Conservation (phyloP, 2,113 vertebrate genomes). For the Protobothrops flavoviridis region DNA sequence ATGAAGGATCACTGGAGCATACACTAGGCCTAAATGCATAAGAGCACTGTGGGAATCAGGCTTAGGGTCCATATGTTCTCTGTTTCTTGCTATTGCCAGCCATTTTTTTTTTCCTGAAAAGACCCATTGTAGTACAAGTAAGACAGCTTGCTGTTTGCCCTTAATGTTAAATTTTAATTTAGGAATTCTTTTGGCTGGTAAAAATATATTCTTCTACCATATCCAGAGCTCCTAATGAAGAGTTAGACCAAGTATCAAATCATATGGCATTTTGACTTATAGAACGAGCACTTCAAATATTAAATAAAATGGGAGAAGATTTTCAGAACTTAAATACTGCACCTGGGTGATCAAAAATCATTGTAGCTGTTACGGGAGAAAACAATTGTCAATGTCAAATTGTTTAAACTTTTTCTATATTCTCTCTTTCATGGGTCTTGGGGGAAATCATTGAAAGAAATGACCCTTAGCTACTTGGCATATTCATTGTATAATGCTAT, state of each 20-base stretch:
- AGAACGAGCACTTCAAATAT: constrained; percentile 40
- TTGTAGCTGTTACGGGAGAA: constrained; percentile 45
- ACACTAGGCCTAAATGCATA: background rate
- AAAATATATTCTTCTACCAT: background rate
- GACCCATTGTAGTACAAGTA: background rate
- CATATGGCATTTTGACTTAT: constrained; percentile 5
- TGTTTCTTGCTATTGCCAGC: background rate
- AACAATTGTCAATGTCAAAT: constrained; percentile 46
- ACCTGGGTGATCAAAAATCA: constrained; percentile 55
- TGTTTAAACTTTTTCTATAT: constrained; percentile 43
- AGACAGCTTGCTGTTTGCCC: background rate
- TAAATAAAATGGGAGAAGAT: constrained; percentile 13
- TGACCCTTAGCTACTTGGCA: constrained; percentile 25
- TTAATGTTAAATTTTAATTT: background rate
- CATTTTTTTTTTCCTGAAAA: background rate
- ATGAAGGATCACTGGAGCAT: background rate
- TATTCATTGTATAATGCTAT: constrained; percentile 46
- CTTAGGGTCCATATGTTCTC: background rate
- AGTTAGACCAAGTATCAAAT: background rate
- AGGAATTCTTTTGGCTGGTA: background rate
- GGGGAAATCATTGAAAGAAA: constrained; percentile 51
- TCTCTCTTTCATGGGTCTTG: constrained; percentile 49
- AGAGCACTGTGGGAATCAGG: background rate
- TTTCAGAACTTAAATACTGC: constrained; percentile 26
- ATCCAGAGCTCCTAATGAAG: background rate